Conservation (phyloP, 2,888 invertebrate genomes). For the Esperia sulphurella region DNA sequence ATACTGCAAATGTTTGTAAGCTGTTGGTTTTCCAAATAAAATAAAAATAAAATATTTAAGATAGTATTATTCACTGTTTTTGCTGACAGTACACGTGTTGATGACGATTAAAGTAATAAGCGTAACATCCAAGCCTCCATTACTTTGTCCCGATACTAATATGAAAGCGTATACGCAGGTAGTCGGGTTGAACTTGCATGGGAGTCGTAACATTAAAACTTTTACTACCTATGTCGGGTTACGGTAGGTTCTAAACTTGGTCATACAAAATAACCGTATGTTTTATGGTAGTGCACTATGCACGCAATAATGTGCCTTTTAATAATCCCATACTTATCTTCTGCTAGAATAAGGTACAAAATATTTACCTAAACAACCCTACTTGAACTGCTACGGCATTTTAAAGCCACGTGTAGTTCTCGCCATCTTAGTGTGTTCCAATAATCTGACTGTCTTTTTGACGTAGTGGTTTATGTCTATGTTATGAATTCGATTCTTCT, state of each 20-base stretch:
- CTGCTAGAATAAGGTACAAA: neutral
- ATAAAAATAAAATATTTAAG: too few relatives aligned
- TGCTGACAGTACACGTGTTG: slow-evolving; percentile 45
- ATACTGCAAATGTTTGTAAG: too few relatives aligned
- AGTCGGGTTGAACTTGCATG: slow-evolving; percentile 23
- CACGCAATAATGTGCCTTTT: neutral
- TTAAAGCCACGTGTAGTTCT: neutral
- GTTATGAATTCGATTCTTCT: too few relatives aligned
- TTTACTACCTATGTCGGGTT: too few relatives aligned
- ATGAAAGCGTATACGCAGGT: slow-evolving; percentile 37
- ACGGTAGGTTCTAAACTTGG: too few relatives aligned
- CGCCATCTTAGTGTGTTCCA: too few relatives aligned
- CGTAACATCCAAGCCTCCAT: slow-evolving; percentile 55
- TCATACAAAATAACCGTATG: too few relatives aligned
- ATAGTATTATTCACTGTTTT: slow-evolving; percentile 6
- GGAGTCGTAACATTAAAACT: slow-evolving; percentile 7
- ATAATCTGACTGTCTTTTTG: too few relatives aligned
- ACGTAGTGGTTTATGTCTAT: too few relatives aligned
- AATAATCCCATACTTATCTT: neutral
- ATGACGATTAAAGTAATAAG: slow-evolving; percentile 66
- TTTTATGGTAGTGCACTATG: too few relatives aligned
- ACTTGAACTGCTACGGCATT: neutral
- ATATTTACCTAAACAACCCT: too few relatives aligned
- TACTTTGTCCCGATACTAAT: slow-evolving; percentile 44
- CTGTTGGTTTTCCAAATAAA: too few relatives aligned